Conservation (phyloP, 2,797 vertebrate species). For the Notolabrus celidotus region DNA sequence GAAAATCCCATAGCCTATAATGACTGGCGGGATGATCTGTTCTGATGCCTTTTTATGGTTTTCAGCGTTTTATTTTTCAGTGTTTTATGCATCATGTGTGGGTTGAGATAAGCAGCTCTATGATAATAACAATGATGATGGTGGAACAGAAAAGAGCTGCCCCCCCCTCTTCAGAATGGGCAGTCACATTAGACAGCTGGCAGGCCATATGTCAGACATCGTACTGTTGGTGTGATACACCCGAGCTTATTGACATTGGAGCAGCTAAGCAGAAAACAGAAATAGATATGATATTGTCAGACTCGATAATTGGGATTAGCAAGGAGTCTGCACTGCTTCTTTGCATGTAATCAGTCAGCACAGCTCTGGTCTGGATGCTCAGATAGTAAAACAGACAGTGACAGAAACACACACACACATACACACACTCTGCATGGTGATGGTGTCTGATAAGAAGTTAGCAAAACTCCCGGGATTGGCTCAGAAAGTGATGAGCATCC, state of each 20-base stretch:
- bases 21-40: constrained; percentile 65
- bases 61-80: constrained; percentile 62
- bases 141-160: constrained; percentile 53
- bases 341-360: constrained; percentile 33
- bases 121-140: constrained; percentile 69
- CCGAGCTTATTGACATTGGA: constrained; percentile 58
- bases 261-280: constrained; percentile 55
- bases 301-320: constrained; percentile 59
- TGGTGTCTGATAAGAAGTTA: constrained; percentile 50
- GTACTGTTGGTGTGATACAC: constrained; percentile 52
- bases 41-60: constrained; percentile 65
- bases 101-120: constrained; percentile 68
- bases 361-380: constrained; percentile 15
- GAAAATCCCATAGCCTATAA: constrained; percentile 65
- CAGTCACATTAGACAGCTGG: constrained; percentile 70
- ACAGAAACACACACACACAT: constrained; percentile 18
- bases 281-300: constrained; percentile 57
- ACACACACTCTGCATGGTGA: constrained; percentile 3
- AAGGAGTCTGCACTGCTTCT: constrained; percentile 38
- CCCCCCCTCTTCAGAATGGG: constrained; percentile 15
- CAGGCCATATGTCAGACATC: constrained; percentile 70
- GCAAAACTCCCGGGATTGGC: constrained; percentile 32
- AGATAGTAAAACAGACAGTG: constrained; percentile 21
- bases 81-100: constrained; percentile 69
- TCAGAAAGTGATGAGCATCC: constrained; percentile 43